Evolutionary conservation across 2,113 vertebrate genomes (phyloP), one percentile per base, ranked within the genome.

Genomic region (Crypturellus undulatus): DNA sequence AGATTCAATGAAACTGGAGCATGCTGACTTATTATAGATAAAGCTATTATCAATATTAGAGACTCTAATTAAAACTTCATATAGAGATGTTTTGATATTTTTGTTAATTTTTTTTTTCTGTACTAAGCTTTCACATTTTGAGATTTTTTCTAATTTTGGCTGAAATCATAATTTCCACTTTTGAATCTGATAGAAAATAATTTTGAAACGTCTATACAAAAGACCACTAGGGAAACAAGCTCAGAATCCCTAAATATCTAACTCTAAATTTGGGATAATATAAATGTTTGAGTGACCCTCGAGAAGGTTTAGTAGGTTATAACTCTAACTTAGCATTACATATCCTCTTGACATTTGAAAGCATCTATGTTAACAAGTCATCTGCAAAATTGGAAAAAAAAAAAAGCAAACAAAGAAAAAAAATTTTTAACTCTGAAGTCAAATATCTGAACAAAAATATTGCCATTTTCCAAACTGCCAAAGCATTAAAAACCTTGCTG

Each of bases 21-120:
- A 83, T 24, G 70, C 14, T 36, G 13, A 60, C 3, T 75, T 76
- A 2, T 4, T 54, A 68, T 2, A 65, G 11, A n/a, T 40, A 16
- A 79, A 54, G 5, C 32, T 84, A 8, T 36, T 52, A 34, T 28
- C 20, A 71, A 54, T 2, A 75, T 0, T 5, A 4, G 30, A 80
- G 22, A 54, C n/a, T n/a, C n/a, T n/a, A 65, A 73, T 1, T 72
- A 69, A 63, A 45, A 4, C 5, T 49, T 78, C 32, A 63, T 15
- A 11, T 34, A 73, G 19, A 20, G 1, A 25, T 0, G 20, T 72
- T 54, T 54, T 59, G 6, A 56, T 28, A 0, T 34, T 63, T 47
- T 69, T 12, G 25, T 65, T 58, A 25, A 62, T 0, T 24, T 73
- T 52, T 70, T 52, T 30, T 30, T 1, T 70, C 42, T 45, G 60